Evolutionary conservation across 2,113 vertebrate species (phyloP).

Genomic region (Oryzias woworae): DNA sequence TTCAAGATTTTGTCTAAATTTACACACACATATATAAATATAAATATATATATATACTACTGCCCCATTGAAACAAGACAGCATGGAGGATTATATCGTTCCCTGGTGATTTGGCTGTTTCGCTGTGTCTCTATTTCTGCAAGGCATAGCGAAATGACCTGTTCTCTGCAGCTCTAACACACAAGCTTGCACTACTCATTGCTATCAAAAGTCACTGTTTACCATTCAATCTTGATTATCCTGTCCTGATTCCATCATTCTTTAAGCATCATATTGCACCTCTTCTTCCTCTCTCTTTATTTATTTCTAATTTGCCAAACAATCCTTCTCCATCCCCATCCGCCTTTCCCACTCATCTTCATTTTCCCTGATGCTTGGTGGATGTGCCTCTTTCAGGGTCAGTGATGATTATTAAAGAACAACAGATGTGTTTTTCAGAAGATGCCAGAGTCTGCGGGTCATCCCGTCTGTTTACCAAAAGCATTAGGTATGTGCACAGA

Average conservation of each 20-base stretch:
- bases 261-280: conserved; percentile 11
- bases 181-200: conserved; percentile 29
- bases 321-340: conserved; percentile 16
- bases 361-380: conserved; percentile 14
- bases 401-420: conserved; percentile 30
- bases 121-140: conserved; percentile 44
- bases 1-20: conserved; percentile 9
- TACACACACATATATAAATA: not conserved
- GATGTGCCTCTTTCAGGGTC: conserved; percentile 28
- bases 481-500: conserved; percentile 27
- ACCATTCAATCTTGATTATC: conserved; percentile 48
- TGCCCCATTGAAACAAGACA: conserved; percentile 13
- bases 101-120: conserved; percentile 58
- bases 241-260: conserved; percentile 31
- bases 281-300: conserved; percentile 8
- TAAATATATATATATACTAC: conserved; percentile 20
- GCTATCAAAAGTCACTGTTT: conserved; percentile 38
- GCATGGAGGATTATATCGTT: conserved; percentile 38
- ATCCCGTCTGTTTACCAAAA: conserved; percentile 8
- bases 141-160: conserved; percentile 56
- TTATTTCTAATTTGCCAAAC: conserved; percentile 21
- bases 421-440: conserved; percentile 35
- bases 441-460: conserved; percentile 6
- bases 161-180: conserved; percentile 31
- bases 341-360: conserved; percentile 36